Conservation (phyloP, 2,113 vertebrate species). For the Erpornis zantholeuca region DNA sequence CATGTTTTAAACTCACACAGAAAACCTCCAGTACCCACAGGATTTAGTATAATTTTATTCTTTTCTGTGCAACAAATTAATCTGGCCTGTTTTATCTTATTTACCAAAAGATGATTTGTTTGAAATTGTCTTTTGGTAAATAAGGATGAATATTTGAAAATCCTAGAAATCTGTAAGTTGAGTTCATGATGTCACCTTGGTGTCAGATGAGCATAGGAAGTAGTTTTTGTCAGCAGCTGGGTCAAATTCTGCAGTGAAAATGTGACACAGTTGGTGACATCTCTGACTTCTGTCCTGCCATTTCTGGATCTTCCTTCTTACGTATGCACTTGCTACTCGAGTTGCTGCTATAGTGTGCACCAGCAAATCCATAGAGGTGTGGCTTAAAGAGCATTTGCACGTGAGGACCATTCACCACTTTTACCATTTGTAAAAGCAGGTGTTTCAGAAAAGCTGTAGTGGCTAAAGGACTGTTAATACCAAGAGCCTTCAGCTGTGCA, state of each 20-base stretch:
- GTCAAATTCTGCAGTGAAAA: background rate
- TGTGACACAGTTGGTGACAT: background rate
- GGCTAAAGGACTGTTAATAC: background rate
- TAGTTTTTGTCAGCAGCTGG: background rate
- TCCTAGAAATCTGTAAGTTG: background rate
- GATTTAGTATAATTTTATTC: background rate
- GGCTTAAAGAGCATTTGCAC: background rate
- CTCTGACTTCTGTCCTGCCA: background rate
- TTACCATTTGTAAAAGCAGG: background rate
- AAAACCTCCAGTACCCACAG: background rate
- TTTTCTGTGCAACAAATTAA: background rate
- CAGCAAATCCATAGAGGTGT: background rate
- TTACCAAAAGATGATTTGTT: background rate
- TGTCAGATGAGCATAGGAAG: background rate
- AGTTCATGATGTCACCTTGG: background rate
- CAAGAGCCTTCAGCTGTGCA: background rate
- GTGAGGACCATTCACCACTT: background rate
- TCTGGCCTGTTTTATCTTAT: background rate
- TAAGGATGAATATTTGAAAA: background rate
- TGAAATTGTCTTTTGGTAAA: background rate
- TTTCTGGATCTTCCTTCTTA: background rate
- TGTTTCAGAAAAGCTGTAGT: background rate
- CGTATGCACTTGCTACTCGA: accelerated
- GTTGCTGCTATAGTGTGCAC: background rate
- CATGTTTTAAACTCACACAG: background rate